These are phyloP conservation scores for Yponomeuta evonymella DNA, from an alignment of 2,888 invertebrate species.

Conservation along the genomic window DNA sequence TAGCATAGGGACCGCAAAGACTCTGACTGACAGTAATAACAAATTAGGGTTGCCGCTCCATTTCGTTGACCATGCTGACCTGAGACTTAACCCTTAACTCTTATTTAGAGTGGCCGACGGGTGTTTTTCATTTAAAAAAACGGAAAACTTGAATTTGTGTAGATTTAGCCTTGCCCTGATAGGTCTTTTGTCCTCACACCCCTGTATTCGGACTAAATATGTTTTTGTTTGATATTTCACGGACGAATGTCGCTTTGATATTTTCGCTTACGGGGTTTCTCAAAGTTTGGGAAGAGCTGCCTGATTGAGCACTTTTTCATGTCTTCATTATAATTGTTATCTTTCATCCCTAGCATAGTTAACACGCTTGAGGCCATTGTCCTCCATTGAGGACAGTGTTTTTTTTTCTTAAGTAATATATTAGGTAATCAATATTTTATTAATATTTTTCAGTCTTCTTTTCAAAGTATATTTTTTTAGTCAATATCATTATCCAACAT, in stretches of 20 bases:
- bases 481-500: too few relatives aligned
- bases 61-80: constrained; percentile 35
- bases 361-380: too few relatives aligned
- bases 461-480: too few relatives aligned
- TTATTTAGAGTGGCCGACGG: neutral
- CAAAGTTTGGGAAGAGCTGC: constrained; percentile 14
- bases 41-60: constrained; percentile 62
- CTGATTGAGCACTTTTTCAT: neutral
- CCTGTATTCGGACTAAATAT: constrained; percentile 52
- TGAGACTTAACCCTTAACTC: neutral
- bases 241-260: constrained; percentile 40
- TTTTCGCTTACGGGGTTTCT: constrained; percentile 29
- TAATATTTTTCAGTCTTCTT: too few relatives aligned
- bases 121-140: neutral
- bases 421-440: too few relatives aligned
- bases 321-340: too few relatives aligned
- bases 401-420: too few relatives aligned
- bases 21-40: constrained; percentile 54
- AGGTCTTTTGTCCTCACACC: constrained; percentile 50
- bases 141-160: neutral
- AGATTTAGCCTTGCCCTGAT: constrained; percentile 16
- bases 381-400: too few relatives aligned
- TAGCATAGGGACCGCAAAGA: constrained; percentile 58
- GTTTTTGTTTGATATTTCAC: constrained; percentile 67
- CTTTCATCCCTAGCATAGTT: too few relatives aligned